Evolutionary conservation across 2,113 vertebrate species (phyloP).

Genomic region (Odocoileus hemionus): DNA sequence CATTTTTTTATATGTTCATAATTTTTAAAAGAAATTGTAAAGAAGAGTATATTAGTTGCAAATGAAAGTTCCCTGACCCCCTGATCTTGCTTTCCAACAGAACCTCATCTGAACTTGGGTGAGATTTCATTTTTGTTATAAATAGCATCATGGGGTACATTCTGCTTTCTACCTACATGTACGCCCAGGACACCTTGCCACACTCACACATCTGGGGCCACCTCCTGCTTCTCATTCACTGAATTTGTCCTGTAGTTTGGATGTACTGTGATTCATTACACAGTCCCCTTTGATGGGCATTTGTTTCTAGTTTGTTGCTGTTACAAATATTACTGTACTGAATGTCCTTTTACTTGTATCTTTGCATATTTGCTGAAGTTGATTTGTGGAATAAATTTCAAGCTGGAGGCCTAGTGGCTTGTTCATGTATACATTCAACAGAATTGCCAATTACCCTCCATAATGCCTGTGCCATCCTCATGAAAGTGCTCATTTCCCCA

Average conservation of each 20-base stretch:
- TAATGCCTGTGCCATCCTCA: not conserved
- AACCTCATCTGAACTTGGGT: not conserved
- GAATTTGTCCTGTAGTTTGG: not conserved
- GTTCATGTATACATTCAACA: not conserved
- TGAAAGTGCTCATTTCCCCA: too few relatives aligned
- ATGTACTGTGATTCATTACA: not conserved
- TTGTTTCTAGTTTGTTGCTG: not conserved
- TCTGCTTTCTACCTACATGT: not conserved
- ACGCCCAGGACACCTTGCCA: not conserved
- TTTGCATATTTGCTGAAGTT: not conserved
- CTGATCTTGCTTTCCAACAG: not conserved
- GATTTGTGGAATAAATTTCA: not conserved
- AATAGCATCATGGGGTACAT: not conserved
- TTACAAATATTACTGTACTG: not conserved
- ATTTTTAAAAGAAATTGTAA: conserved; percentile 7
- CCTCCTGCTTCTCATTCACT: not conserved
- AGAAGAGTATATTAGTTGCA: not conserved
- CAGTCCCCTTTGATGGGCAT: not conserved
- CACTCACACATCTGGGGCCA: not conserved
- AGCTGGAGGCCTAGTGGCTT: not conserved
- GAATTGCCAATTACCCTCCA: not conserved
- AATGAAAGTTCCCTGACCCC: not conserved
- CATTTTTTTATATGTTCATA: not conserved
- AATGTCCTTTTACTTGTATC: not conserved
- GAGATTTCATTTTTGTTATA: not conserved